Conservation (phyloP, 2,113 vertebrate species). For the Aythya baeri region DNA sequence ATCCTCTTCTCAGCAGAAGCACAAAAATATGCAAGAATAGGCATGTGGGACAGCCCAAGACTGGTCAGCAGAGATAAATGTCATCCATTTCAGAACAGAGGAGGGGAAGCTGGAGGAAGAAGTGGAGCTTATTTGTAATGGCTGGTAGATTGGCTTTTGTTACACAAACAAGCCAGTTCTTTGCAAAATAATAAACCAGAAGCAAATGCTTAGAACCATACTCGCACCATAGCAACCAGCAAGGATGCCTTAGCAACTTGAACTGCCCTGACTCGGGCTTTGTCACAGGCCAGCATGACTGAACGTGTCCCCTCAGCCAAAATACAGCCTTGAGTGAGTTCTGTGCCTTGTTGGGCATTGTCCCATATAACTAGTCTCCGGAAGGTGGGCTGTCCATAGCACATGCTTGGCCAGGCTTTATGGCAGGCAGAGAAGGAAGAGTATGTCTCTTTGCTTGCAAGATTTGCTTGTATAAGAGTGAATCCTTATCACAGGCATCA, state of each 20-base stretch:
- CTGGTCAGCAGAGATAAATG: not conserved
- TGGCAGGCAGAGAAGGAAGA: not conserved
- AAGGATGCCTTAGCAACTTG: constrained; percentile 8
- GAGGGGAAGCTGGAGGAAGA: not conserved
- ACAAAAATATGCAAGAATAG: not conserved
- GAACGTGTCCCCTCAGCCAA: not conserved
- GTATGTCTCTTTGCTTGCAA: not conserved
- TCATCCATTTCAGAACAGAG: not conserved
- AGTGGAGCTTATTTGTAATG: not conserved
- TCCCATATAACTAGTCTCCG: not conserved
- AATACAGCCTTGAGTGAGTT: not conserved
- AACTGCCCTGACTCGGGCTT: not conserved
- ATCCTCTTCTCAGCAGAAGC: not conserved
- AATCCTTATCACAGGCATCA: not conserved
- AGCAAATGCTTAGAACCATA: not conserved
- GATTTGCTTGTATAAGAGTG: not conserved
- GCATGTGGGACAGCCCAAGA: not conserved
- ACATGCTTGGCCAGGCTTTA: not conserved
- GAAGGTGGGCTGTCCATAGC: not conserved
- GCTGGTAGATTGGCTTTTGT: not conserved
- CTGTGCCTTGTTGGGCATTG: not conserved
- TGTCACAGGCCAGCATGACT: not conserved
- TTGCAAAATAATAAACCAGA: constrained; percentile 27
- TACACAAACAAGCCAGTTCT: not conserved
- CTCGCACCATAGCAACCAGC: constrained; percentile 36